These are phyloP conservation scores for Rhinogobius similis DNA, from an alignment of 2,113 vertebrate species.

Conservation along the genomic window DNA sequence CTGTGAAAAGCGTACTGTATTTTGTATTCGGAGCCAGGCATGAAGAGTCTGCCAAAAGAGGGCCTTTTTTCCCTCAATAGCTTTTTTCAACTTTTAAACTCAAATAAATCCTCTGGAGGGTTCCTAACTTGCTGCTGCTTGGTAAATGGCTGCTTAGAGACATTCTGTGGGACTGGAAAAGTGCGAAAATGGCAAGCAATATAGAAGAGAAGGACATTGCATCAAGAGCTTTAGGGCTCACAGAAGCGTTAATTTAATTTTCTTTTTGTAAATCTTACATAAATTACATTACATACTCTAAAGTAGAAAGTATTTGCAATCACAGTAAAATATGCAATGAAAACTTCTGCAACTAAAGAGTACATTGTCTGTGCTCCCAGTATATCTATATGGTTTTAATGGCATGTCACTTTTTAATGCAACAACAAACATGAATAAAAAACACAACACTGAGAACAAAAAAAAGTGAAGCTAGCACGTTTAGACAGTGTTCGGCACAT, in stretches of 20 bases:
- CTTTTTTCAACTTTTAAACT: not conserved
- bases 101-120: not conserved
- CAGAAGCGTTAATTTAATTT: not conserved
- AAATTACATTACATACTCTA: not conserved
- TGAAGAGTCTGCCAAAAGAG: not conserved
- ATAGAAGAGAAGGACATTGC: not conserved
- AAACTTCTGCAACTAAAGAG: not conserved
- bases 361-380: not conserved
- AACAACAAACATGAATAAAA: too few relatives aligned
- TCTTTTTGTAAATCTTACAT: not conserved
- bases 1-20: not conserved
- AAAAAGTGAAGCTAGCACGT: too few relatives aligned
- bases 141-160: conserved; percentile 2
- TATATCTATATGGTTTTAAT: too few relatives aligned
- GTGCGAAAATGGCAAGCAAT: not conserved
- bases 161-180: conserved; percentile 1
- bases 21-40: not conserved
- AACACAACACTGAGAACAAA: too few relatives aligned
- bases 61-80: not conserved
- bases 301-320: not conserved
- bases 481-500: too few relatives aligned
- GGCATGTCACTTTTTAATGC: too few relatives aligned
- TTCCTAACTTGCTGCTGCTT: not conserved
- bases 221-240: not conserved
- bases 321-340: not conserved